Percentiles rank a stretch among this genome's conserved stretches.
phyloP scores from a whole-genome alignment of 2,888 invertebrate species.

The Monoplex corrugatus region DNA sequence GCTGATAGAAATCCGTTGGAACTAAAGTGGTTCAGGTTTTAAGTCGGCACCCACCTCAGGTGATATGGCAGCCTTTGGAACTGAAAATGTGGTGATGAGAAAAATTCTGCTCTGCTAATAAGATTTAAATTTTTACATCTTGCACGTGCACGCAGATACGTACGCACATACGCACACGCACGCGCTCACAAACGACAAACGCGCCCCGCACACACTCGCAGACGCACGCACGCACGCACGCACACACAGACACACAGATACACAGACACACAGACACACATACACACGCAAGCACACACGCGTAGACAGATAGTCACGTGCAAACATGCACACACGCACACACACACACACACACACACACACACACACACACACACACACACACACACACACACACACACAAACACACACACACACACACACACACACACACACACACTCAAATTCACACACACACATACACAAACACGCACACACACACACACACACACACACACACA shows the following conservation, averaged over 20 bases:
- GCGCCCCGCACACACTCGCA: neutral
- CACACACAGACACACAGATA: neutral
- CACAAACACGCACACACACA: neutral
- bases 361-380: slow-evolving; percentile 9
- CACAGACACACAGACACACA: neutral
- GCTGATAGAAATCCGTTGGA: too few relatives aligned
- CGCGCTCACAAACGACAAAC: neutral
- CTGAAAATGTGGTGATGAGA: too few relatives aligned
- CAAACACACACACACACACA: neutral
- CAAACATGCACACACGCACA: neutral
- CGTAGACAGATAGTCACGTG: neutral
- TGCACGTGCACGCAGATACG: neutral
- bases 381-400: slow-evolving; percentile 3
- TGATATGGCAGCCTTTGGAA: too few relatives aligned
- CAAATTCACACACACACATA: neutral
- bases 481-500: slow-evolving; percentile 17
- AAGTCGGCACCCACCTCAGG: neutral
- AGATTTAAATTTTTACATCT: too few relatives aligned
- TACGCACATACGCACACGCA: neutral
- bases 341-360: slow-evolving; percentile 25
- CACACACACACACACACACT: neutral
- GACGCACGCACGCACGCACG: neutral
- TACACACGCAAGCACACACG: neutral
- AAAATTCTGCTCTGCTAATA: too few relatives aligned
- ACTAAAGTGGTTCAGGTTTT: too few relatives aligned